Evolutionary conservation across 2,113 vertebrate genomes (phyloP), one percentile per base, ranked within the genome.

Genomic region (Todiramphus saurophagus): DNA sequence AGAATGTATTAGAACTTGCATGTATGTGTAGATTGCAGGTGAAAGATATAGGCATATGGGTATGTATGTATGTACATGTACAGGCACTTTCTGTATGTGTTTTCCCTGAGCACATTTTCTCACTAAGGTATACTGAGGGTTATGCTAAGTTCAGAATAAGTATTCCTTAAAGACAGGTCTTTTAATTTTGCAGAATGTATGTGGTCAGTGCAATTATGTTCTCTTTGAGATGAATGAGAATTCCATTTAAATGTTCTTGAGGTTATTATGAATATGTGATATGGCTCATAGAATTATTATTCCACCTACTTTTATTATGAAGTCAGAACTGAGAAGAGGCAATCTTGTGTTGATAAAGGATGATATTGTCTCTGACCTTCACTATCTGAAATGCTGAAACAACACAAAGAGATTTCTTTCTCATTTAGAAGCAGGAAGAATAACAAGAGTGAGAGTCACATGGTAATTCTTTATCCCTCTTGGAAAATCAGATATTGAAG

Each of bases 231-330:
- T 93, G 72, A 93, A 75, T 62, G 72, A 95, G 60, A 97, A 96
- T 91, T 94, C 55, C 53, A 46, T 93, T 89, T 80, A n/a, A 97
- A 83, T 87, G 63, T 96, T 97, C 82, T 94, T 77, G 73, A 74
- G 68, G 60, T 94, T 95, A 39, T 59, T 87, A 82, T 20, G 48
- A 94, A 92, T 97, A 77, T 53, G 78, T 69, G 62, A 79, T 58
- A 43, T 86, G 83, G 89, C 63, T 96, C 79, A 93, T 28, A 64
- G n/a, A 68, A 79, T 63, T 92, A 21, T 92, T 95, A 60, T 90
- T 87, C 82, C 86, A 25, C 59, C 27, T 75, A 16, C 33, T 79
- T 74, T 80, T 91, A 28, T 73, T 79, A 58, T 50, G 55, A 35
- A 75, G 43, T 82, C 63, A 64, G 25, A 91, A 82, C 21, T 62